Evolutionary conservation across 2,888 invertebrate species (phyloP).

Genomic region (Cancer borealis): DNA sequence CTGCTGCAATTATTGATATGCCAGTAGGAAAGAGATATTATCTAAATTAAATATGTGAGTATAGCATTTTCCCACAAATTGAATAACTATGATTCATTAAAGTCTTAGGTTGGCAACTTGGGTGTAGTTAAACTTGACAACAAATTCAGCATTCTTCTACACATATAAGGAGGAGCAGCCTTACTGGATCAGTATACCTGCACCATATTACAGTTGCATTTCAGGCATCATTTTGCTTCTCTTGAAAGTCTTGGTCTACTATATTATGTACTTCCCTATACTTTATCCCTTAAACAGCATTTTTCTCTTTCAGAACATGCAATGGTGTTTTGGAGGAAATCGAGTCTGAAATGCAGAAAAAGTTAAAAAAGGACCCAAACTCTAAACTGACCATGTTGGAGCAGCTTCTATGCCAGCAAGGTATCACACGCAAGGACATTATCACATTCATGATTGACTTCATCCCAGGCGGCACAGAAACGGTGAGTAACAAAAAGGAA

Average conservation of each 20-base stretch:
- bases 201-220: background rate
- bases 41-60: too few relatives aligned
- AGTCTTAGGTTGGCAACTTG: too few relatives aligned
- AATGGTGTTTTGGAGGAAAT: conserved; percentile 3
- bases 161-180: too few relatives aligned
- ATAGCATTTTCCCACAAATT: too few relatives aligned
- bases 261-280: background rate
- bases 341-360: conserved; percentile 22
- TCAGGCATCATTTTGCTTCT: background rate
- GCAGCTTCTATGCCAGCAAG: conserved; percentile 34
- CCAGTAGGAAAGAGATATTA: too few relatives aligned
- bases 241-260: background rate
- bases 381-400: conserved; percentile 46
- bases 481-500: conserved; percentile 18
- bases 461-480: conserved; percentile 64
- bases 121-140: too few relatives aligned
- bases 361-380: background rate
- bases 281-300: background rate
- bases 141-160: too few relatives aligned
- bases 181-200: background rate
- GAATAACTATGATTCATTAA: too few relatives aligned
- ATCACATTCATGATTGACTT: conserved; percentile 66
- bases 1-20: too few relatives aligned
- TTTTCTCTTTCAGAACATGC: conserved; percentile 23
- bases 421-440: conserved; percentile 58